phyloP scores from a whole-genome alignment of 2,888 invertebrate genomes.

The Acanthosepion lycidas region DNA sequence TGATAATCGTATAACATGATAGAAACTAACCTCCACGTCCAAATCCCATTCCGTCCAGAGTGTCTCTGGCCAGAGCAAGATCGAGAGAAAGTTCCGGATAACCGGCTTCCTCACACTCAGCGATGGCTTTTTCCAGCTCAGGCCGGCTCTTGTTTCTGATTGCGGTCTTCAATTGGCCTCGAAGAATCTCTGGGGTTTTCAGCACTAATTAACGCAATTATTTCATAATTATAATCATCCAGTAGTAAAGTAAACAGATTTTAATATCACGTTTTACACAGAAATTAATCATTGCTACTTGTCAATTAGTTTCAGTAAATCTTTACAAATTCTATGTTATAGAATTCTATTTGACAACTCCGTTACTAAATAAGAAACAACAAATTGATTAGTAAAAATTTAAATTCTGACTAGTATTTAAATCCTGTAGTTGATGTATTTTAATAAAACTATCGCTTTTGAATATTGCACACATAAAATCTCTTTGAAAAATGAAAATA shows the following conservation, averaged over 20 bases:
- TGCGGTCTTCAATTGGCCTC: background rate
- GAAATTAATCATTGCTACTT: no score
- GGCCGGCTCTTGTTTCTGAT: background rate
- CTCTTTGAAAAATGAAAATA: background rate
- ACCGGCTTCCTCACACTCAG: background rate
- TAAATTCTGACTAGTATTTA: background rate
- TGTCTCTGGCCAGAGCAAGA: slow-evolving; percentile 23
- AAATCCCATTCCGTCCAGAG: background rate
- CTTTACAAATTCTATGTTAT: no score
- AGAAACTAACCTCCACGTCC: slow-evolving; percentile 39
- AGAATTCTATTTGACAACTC: no score
- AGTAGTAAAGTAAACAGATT: background rate
- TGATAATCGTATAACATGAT: no score
- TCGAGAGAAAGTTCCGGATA: slow-evolving; percentile 37
- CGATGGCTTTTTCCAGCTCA: background rate
- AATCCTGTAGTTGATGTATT: no score
- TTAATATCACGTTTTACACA: background rate
- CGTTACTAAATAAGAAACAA: no score
- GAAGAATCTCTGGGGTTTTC: background rate
- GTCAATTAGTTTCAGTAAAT: no score
- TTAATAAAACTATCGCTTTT: no score
- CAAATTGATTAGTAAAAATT: no score
- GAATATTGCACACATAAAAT: background rate
- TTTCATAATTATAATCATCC: background rate
- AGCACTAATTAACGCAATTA: background rate